Percentiles rank a stretch among this genome's conserved stretches.
Evolutionary conservation across 2,888 invertebrate genomes (phyloP).

Genomic region (Colletes collaris): DNA sequence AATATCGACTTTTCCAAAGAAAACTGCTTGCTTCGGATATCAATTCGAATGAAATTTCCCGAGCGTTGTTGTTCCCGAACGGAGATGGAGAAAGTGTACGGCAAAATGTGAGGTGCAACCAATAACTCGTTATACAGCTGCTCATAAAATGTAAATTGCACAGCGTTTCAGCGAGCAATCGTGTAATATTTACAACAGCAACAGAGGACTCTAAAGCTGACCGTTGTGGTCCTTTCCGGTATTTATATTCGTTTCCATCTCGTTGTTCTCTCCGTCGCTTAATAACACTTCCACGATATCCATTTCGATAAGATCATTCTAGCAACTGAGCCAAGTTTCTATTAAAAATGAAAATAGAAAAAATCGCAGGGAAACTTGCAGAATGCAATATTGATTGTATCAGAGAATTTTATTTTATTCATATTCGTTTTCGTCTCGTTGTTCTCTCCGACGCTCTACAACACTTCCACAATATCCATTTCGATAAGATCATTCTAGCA

Average conservation of each 20-base stretch:
- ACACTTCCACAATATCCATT: background rate
- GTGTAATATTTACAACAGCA: slow-evolving; percentile 56
- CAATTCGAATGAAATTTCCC: background rate
- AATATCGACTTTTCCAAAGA: too few relatives aligned
- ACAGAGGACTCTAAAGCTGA: slow-evolving; percentile 61
- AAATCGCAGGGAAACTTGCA: too few relatives aligned
- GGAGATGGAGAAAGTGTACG: slow-evolving; percentile 26
- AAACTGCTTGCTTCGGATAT: too few relatives aligned
- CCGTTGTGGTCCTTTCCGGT: slow-evolving; percentile 30
- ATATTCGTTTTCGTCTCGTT: background rate
- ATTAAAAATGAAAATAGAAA: too few relatives aligned
- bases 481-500: background rate
- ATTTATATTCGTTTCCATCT: slow-evolving; percentile 18
- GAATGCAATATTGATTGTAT: too few relatives aligned
- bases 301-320: background rate
- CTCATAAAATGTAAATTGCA: slow-evolving; percentile 58
- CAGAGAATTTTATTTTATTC: background rate
- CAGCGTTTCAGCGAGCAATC: slow-evolving; percentile 23
- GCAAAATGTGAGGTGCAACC: slow-evolving; percentile 50
- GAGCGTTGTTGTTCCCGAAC: slow-evolving; percentile 9
- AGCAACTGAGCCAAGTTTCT: too few relatives aligned
- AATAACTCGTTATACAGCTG: slow-evolving; percentile 51
- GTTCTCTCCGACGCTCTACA: background rate
- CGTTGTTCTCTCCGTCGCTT: background rate
- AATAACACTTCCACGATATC: background rate